Base-by-base conservation (phyloP, 2,888 invertebrate species). In the Acrobasis repandana region DNA sequence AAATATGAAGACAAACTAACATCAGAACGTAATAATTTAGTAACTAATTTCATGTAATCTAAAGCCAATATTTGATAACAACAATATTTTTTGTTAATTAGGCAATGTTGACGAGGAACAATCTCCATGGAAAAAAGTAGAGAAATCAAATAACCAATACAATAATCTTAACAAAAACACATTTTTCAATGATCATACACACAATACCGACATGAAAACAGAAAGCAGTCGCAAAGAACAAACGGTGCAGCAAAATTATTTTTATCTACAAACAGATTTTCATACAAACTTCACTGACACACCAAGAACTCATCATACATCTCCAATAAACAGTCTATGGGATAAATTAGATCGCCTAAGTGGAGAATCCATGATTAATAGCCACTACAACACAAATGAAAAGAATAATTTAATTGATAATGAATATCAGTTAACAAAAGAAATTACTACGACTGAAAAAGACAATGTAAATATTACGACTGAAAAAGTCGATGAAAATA, bases 121-220 rank as follows among this genome's bases (percentile, higher is more conserved):
- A 67, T 67, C 67, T 56, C 61, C 4, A 48, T 59, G 73, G 74
- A 68, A 68, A 33, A 70, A 73, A 64, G 52, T 73, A 51, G 65
- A 69, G 28, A 64, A 38, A 43, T 54, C 54, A 20, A 18, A 20
- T 20, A 54, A 54, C 38, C 2, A 10, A 54, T 18, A 38, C 36
- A 54, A 8, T 54, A 36, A 16, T 18, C 6, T 18, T 18, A 36
- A 18, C n/a, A 16, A 8, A n/a, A 38, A 54, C 43, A 54, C 54
- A 18, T 1, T 20, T 52, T 36, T 36, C 6, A 9, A 54, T 6
- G 54, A 16, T 20, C 38, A 38, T 20, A 54, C 38, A 54, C 18
- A 38, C 18, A 10, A 20, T 38, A 20, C 20, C 20, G 49, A 49
- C 18, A 47, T 49, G 14, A 33, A 48, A 33, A 15, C 47, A 47